These are phyloP conservation scores for Steinernema khuongi DNA, from an alignment of 1,140 invertebrate species.

Conservation along the genomic window DNA sequence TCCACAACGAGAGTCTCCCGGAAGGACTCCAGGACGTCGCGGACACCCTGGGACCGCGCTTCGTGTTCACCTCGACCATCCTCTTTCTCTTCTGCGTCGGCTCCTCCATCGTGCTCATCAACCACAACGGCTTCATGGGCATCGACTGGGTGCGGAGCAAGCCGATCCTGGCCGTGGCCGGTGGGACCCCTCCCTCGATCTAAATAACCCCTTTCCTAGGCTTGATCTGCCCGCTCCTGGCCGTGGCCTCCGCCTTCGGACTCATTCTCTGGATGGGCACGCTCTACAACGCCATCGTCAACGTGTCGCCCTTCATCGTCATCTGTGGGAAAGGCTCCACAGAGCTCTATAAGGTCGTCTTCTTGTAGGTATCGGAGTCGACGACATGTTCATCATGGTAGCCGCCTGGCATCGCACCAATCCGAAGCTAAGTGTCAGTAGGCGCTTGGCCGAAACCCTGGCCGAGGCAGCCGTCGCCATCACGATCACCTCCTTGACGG, in stretches of 20 bases:
- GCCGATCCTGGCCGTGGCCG: slow-evolving; percentile 79
- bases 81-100: slow-evolving; percentile 53
- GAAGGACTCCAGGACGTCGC: slow-evolving; percentile 58
- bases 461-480: slow-evolving; percentile 62
- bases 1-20: slow-evolving; percentile 55
- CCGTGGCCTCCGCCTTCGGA: slow-evolving; percentile 81
- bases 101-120: slow-evolving; percentile 59
- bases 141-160: slow-evolving; percentile 79
- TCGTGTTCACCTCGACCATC: slow-evolving; percentile 40
- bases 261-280: slow-evolving; percentile 80
- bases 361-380: slow-evolving; percentile 61
- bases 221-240: slow-evolving; percentile 80
- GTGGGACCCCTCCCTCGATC: background rate
- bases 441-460: slow-evolving; percentile 58
- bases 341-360: background rate
- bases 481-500: slow-evolving; percentile 63
- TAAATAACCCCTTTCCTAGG: slow-evolving; percentile 55
- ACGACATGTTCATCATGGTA: slow-evolving; percentile 64
- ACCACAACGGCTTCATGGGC: slow-evolving; percentile 57
- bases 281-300: slow-evolving; percentile 86
- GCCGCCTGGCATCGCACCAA: slow-evolving; percentile 60
- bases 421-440: slow-evolving; percentile 42
- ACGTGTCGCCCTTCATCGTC: slow-evolving; percentile 88
- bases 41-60: slow-evolving; percentile 54
- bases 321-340: slow-evolving; percentile 70